phyloP scores from a whole-genome alignment of 1,140 invertebrate species.

The Dufourea novaeangliae region DNA sequence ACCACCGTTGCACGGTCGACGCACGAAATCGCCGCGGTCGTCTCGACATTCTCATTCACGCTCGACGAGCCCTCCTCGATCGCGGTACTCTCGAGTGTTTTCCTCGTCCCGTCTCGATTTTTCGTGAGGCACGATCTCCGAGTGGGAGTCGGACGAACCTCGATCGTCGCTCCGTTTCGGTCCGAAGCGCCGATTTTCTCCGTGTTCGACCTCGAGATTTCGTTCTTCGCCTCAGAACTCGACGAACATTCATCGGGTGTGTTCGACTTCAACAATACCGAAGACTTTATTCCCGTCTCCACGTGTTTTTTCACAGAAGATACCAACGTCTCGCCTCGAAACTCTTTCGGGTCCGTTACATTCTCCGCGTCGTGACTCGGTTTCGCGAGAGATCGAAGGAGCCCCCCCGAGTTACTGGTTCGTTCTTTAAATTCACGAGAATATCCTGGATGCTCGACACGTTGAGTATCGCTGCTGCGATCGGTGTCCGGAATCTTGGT shows the following conservation, averaged over 20 bases:
- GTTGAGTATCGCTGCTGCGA: background rate
- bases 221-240: slow-evolving; percentile 30
- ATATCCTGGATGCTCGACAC: background rate
- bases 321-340: background rate
- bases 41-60: slow-evolving; percentile 32
- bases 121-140: slow-evolving; percentile 24
- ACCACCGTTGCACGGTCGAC: slow-evolving; percentile 73
- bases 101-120: slow-evolving; percentile 37
- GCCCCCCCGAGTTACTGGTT: too few relatives aligned
- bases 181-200: background rate
- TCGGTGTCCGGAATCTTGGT: too few relatives aligned
- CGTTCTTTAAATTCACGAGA: background rate
- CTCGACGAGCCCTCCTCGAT: slow-evolving; percentile 18
- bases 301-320: background rate
- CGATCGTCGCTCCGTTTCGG: background rate
- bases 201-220: background rate
- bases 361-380: background rate
- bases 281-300: background rate
- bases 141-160: slow-evolving; percentile 41
- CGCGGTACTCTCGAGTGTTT: background rate
- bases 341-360: background rate
- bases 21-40: slow-evolving; percentile 54
- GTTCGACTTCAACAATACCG: too few relatives aligned
- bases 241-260: too few relatives aligned
- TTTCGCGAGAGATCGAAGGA: background rate